Conservation (phyloP, 2,888 invertebrate genomes). For the Elmis aenea region DNA sequence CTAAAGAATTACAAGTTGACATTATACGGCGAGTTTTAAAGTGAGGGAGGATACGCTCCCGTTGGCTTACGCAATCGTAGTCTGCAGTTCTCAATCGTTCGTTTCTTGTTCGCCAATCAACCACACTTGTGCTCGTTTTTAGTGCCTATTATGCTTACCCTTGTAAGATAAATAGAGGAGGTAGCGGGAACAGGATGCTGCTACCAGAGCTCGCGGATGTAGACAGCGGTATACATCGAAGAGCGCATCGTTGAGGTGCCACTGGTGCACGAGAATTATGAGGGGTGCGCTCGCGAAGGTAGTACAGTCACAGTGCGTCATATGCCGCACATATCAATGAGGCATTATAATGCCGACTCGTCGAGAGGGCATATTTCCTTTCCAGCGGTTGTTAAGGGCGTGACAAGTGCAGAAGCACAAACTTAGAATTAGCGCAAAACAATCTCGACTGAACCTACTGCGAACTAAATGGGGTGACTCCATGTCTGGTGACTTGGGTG, state of each 20-base stretch:
- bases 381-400: constrained; percentile 25
- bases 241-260: constrained; percentile 6
- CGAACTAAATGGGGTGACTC: constrained; percentile 22
- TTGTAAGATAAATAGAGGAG: constrained; percentile 4
- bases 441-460: constrained; percentile 20
- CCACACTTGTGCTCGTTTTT: constrained; percentile 19
- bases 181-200: too few species aligned
- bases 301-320: constrained; percentile 21
- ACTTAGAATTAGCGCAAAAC: constrained; percentile 17
- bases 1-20: constrained; percentile 2
- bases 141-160: constrained; percentile 11
- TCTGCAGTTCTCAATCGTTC: constrained; percentile 21
- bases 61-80: constrained; percentile 18
- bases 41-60: constrained; percentile 7
- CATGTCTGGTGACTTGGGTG: constrained; percentile 11
- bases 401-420: constrained; percentile 26
- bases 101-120: constrained; percentile 20
- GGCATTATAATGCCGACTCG: constrained; percentile 28
- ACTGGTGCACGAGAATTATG: constrained; percentile 7
- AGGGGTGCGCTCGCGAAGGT: constrained; percentile 8
- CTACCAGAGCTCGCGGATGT: too few species aligned
- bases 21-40: constrained; percentile 11
- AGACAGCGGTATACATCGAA: too few species aligned
- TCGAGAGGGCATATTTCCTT: constrained; percentile 29
- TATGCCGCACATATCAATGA: constrained; percentile 31